Base-by-base conservation (phyloP, 2,888 invertebrate species). In the Pyrocoelia pectoralis region DNA sequence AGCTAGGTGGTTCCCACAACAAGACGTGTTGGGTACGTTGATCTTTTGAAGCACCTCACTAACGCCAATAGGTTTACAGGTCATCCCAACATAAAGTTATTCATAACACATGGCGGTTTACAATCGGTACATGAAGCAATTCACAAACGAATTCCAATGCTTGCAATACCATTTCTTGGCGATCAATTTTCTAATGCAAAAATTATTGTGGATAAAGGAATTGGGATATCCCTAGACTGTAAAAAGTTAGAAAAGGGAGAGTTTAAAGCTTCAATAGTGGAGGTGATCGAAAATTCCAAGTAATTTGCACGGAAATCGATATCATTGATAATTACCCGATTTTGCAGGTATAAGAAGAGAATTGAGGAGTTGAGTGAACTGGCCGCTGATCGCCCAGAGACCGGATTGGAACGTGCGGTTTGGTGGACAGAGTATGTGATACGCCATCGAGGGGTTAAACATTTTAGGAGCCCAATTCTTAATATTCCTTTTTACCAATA, bases 351-450 rank as follows among this genome's bases (percentile, higher is more conserved):
- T 51, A 71, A 65, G 33, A 46, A 64, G 14, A 71, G 68, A 33
- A 61, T 67, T 4, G 46, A 18, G 4, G 56, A 68, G 19, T 43
- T 71, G 0, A 53, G 64, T 2, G 46, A 63, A 13, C 29, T 73
- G 6, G 57, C 72, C 4, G 48, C 58, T 69, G 92, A 94, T 75
- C 91, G 93, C 71, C 89, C 90, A 41, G 89, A 91, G 72, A 86
- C 89, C 2, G 90, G 93, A 0, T 80, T 91, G 64, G 90, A 91
- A 68, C 85, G 89, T 63, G 93, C 92, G 0, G 85, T 93, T 4
- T 94, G 90, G 81, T 94, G 93, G 92, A 93, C 93, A 0, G 94
- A 95, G 76, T 94, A 94, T 73, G 91, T 94, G 0, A 83, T 93
- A 9, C 85, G 92, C 48, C 90, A 94, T 74, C 89, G 88, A 73